Percentiles rank a stretch among this genome's conserved stretches.
Evolutionary conservation across 2,888 invertebrate genomes (phyloP).

Genomic region (Ditula angustiorana): DNA sequence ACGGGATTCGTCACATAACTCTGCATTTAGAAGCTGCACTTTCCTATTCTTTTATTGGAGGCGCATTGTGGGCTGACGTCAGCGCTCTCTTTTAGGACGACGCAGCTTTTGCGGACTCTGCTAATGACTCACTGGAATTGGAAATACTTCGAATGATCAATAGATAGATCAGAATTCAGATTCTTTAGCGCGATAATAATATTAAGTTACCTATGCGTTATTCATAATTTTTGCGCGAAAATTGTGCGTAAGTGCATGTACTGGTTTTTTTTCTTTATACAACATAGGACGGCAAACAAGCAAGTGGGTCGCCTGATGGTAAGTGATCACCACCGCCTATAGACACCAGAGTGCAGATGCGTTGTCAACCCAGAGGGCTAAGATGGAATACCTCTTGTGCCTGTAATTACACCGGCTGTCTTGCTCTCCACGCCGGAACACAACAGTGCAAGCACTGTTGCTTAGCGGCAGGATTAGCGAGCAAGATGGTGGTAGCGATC

Average conservation of each 20-base stretch:
- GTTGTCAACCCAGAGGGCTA: no score
- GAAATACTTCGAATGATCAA: not conserved
- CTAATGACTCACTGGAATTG: constrained; percentile 8
- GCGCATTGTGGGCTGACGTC: constrained; percentile 18
- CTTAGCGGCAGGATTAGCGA: no score
- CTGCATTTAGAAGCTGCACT: constrained; percentile 33
- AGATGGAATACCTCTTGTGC: no score
- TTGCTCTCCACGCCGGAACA: no score
- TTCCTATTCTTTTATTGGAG: constrained; percentile 29
- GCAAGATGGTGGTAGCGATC: no score
- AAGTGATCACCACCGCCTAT: no score
- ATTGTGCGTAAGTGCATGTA: not conserved
- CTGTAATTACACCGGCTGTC: no score
- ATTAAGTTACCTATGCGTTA: constrained; percentile 22
- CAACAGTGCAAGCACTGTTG: no score
- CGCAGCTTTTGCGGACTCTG: not conserved
- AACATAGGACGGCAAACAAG: no score
- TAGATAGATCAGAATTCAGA: not conserved
- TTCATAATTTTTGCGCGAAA: constrained; percentile 2
- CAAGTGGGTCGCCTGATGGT: no score
- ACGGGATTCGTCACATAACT: constrained; percentile 23
- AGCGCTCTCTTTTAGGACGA: constrained; percentile 4
- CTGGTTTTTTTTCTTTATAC: no score
- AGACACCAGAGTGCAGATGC: no score
- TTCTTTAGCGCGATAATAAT: not conserved